Evolutionary conservation across 2,113 vertebrate genomes (phyloP), one percentile per base, ranked within the genome.

Genomic region (Gallinago paraguaiae): DNA sequence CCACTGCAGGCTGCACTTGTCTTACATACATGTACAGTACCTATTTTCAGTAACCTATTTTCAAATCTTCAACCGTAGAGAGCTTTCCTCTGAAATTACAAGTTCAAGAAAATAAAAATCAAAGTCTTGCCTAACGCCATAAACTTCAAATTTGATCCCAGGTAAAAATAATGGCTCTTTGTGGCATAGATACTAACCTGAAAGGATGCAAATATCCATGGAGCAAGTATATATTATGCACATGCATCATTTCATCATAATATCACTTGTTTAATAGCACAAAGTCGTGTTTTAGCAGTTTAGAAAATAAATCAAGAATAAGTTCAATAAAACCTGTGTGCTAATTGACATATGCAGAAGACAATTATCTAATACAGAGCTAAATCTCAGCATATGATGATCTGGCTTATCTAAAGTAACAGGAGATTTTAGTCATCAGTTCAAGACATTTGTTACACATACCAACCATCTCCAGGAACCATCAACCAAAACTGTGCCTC

Each of bases 241-340:
- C 45, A 84, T 25, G n/a, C 16, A 43, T 43, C 4, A 71, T 70
- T 89, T 87, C 67, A 76, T 39, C 13, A 3, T 45, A 78, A 69
- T 7, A 77, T n/a, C 30, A 50, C 30, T 77, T 78, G 20, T 60
- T 91, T 78, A 87, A 82, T 75, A 89, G 86, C 12, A 31, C 54
- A 95, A 86, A 88, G 46, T 76, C 24, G 61, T 70, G 27, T 81
- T 92, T 77, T 77, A 88, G 35, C 33, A 20, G 37, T 63, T 94
- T 33, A 88, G 79, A 90, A 89, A 94, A 59, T n/a, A 88, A 86
- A 85, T 46, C 30, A 75, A 77, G 17, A 95, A 10, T 27, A 68
- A 93, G 39, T 86, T 59, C 72, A 90, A n/a, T 76, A 65, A 92
- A 87, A 91, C 17, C 18, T 4, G 28, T 43, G 35, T 48, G 41